Percentiles rank a stretch among this genome's conserved stretches.
These are phyloP conservation scores for Stigmatopora nigra DNA, from an alignment of 2,113 vertebrate species.

Conservation along the genomic window DNA sequence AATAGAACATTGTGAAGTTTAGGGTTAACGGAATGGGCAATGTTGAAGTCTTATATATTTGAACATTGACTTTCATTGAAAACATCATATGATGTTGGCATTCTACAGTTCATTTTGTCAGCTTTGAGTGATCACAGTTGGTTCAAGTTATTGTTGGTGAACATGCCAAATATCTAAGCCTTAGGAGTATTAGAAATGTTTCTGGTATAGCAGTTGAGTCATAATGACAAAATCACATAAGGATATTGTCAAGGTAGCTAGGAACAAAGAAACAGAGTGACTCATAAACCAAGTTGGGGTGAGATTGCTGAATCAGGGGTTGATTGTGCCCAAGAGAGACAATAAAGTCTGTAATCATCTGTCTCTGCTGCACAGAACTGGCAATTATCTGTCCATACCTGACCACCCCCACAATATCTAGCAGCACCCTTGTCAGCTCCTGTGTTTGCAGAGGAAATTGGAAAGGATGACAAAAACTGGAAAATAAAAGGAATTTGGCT, in stretches of 20 bases:
- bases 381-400: slow-evolving; percentile 73
- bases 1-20: neutral
- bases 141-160: neutral
- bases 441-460: slow-evolving; percentile 33
- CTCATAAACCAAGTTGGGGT: slow-evolving; percentile 71
- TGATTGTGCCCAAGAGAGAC: slow-evolving; percentile 78
- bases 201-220: neutral
- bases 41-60: neutral
- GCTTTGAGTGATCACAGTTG: neutral
- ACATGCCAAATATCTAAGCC: neutral
- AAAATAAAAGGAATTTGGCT: neutral
- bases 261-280: slow-evolving; percentile 20
- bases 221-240: slow-evolving; percentile 26
- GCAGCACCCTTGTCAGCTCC: slow-evolving; percentile 42
- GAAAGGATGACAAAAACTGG: slow-evolving; percentile 27
- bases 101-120: neutral
- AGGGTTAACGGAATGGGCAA: neutral
- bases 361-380: slow-evolving; percentile 69
- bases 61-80: neutral
- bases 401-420: slow-evolving; percentile 61
- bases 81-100: neutral
- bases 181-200: neutral
- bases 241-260: slow-evolving; percentile 20
- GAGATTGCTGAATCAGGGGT: slow-evolving; percentile 75
- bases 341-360: slow-evolving; percentile 76